Evolutionary conservation across 2,113 vertebrate species (phyloP).

Genomic region (Chaetodon trifascialis): DNA sequence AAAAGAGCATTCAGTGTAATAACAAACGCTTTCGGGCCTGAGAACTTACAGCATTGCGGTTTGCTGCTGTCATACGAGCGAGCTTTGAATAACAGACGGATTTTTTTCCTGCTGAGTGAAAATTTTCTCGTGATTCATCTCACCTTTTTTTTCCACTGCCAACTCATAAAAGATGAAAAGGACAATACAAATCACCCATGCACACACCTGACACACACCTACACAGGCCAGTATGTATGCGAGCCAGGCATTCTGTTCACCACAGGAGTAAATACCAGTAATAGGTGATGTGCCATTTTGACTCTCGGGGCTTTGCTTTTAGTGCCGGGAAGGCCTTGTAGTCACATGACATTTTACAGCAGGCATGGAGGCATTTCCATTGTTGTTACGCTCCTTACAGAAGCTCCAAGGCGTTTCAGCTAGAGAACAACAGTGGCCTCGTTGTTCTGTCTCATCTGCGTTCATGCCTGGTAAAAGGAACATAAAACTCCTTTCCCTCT

Average conservation of each 20-base stretch:
- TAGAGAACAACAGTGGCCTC: slow-evolving; percentile 66
- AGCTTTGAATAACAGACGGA: slow-evolving; percentile 35
- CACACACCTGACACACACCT: slow-evolving; percentile 24
- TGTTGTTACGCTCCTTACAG: slow-evolving; percentile 58
- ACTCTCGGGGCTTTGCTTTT: slow-evolving; percentile 44
- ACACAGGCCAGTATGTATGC: slow-evolving; percentile 39
- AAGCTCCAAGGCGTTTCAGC: slow-evolving; percentile 66
- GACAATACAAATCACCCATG: slow-evolving; percentile 48
- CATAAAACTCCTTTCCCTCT: slow-evolving; percentile 60
- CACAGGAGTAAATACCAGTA: slow-evolving; percentile 63
- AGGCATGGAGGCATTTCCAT: slow-evolving; percentile 53
- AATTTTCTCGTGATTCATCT: slow-evolving; percentile 45
- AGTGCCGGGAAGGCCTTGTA: slow-evolving; percentile 44
- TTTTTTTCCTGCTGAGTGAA: slow-evolving; percentile 44
- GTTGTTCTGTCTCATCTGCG: slow-evolving; percentile 67
- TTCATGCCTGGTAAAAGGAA: slow-evolving; percentile 64
- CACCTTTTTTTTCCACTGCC: slow-evolving; percentile 42
- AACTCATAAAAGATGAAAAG: slow-evolving; percentile 60
- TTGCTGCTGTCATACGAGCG: slow-evolving; percentile 3
- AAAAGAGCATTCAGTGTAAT: slow-evolving; percentile 13
- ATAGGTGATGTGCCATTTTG: slow-evolving; percentile 49
- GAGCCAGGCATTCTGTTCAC: slow-evolving; percentile 38
- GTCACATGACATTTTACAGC: slow-evolving; percentile 70
- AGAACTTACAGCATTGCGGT: slow-evolving; percentile 27
- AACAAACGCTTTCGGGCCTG: slow-evolving; percentile 23